Conservation (phyloP, 2,888 invertebrate species). For the Dascillus cervinus region DNA sequence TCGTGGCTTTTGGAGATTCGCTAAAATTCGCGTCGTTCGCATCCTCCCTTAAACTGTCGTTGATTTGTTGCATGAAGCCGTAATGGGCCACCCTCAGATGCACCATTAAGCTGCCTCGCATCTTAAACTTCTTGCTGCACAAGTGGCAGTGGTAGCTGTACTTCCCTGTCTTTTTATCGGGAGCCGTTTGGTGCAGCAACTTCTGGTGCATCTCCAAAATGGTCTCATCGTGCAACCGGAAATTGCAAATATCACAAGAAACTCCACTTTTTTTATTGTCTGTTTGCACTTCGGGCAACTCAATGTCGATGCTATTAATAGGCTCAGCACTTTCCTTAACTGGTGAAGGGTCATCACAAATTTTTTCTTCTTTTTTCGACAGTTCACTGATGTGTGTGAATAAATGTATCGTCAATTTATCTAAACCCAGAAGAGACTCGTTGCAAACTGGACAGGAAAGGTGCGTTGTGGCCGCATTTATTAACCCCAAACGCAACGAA, state of each 20-base stretch:
- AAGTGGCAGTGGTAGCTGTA: slow-evolving; percentile 61
- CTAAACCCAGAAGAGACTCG: slow-evolving; percentile 66
- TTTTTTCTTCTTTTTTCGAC: slow-evolving; percentile 30
- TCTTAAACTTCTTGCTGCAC: slow-evolving; percentile 72
- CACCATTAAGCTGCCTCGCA: slow-evolving; percentile 74
- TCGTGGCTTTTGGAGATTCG: background rate
- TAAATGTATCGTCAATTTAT: slow-evolving; percentile 76
- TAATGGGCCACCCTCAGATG: slow-evolving; percentile 74
- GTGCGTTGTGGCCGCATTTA: slow-evolving; percentile 67
- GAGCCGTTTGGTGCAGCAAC: slow-evolving; percentile 51
- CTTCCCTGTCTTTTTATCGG: slow-evolving; percentile 33
- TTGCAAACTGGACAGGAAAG: slow-evolving; percentile 71
- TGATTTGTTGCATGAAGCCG: slow-evolving; percentile 41
- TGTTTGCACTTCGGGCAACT: background rate
- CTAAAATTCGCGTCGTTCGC: background rate
- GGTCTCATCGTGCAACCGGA: slow-evolving; percentile 61
- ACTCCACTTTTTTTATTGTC: slow-evolving; percentile 28
- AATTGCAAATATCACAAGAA: slow-evolving; percentile 64
- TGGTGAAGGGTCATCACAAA: slow-evolving; percentile 45
- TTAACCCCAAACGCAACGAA: slow-evolving; percentile 60
- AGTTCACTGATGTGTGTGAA: slow-evolving; percentile 52
- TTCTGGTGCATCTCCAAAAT: slow-evolving; percentile 69
- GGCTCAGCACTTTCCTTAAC: slow-evolving; percentile 2
- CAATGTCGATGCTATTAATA: background rate
- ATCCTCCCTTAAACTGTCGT: background rate